A percentile compares a stretch with the other conserved stretches of the same genome.
Conservation (phyloP, 2,797 vertebrate genomes). For the Pangasius macronema region DNA sequence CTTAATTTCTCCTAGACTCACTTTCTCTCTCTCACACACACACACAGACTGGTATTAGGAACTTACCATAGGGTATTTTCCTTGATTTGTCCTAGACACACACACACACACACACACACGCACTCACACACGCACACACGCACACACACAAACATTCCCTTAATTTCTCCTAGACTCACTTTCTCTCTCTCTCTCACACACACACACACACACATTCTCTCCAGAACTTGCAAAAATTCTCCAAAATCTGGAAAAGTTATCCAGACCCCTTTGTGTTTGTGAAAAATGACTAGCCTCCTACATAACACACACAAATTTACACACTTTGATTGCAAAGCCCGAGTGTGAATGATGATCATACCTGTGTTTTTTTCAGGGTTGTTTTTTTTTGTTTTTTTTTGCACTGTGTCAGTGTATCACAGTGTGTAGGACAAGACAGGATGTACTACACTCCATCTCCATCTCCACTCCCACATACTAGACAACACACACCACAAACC, state of each 20-base stretch:
- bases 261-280: background rate
- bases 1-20: background rate
- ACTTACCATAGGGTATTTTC: too few relatives aligned
- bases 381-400: constrained; percentile 6
- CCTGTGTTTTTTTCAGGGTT: background rate
- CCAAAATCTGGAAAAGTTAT: background rate
- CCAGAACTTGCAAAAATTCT: background rate
- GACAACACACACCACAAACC: constrained; percentile 66
- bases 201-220: background rate
- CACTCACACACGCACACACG: background rate
- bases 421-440: constrained; percentile 14
- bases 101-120: background rate
- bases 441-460: constrained; percentile 16
- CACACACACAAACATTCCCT: background rate
- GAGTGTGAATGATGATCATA: constrained; percentile 3
- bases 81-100: background rate
- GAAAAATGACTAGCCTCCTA: background rate
- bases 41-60: too few relatives aligned
- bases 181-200: background rate
- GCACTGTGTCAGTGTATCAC: constrained; percentile 31
- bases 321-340: constrained; percentile 13
- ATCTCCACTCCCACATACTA: background rate
- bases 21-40: background rate
- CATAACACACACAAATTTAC: background rate
- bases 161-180: background rate